Evolutionary conservation across 2,797 vertebrate genomes (phyloP).

Genomic region (Malurus leucopterus): DNA sequence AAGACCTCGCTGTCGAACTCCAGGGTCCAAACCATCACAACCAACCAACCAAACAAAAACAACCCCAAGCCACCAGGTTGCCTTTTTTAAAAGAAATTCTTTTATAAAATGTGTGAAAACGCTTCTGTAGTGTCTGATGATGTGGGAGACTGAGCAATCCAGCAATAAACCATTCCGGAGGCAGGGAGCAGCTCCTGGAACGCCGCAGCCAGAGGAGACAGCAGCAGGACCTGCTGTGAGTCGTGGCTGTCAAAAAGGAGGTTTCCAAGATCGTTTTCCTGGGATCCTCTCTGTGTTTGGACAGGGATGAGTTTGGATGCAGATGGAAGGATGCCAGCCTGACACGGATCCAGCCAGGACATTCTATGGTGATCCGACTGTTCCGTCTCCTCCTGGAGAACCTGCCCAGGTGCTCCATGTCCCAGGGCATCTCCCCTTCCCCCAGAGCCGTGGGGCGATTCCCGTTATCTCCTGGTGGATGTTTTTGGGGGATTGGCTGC

Average conservation of each 20-base stretch:
- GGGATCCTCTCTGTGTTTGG: not conserved
- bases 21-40: conserved; percentile 39
- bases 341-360: not conserved
- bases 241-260: not conserved
- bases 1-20: conserved; percentile 22
- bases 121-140: conserved; percentile 10
- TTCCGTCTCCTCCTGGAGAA: not conserved
- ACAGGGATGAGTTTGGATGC: not conserved
- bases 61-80: conserved; percentile 53
- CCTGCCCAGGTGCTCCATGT: not conserved
- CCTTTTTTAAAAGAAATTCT: conserved; percentile 45
- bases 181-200: conserved; percentile 9
- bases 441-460: not conserved
- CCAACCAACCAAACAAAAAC: not conserved
- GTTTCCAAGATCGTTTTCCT: not conserved
- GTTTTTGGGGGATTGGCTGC: not conserved
- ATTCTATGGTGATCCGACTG: not conserved
- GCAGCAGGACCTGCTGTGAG: not conserved
- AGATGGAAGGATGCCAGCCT: not conserved
- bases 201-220: accelerated
- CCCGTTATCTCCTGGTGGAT: not conserved
- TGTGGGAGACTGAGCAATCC: not conserved
- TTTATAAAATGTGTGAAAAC: not conserved
- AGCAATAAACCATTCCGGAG: conserved; percentile 44
- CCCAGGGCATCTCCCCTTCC: not conserved